These are phyloP conservation scores for Latheticus oryzae DNA, from an alignment of 2,888 invertebrate species.

Conservation along the genomic window DNA sequence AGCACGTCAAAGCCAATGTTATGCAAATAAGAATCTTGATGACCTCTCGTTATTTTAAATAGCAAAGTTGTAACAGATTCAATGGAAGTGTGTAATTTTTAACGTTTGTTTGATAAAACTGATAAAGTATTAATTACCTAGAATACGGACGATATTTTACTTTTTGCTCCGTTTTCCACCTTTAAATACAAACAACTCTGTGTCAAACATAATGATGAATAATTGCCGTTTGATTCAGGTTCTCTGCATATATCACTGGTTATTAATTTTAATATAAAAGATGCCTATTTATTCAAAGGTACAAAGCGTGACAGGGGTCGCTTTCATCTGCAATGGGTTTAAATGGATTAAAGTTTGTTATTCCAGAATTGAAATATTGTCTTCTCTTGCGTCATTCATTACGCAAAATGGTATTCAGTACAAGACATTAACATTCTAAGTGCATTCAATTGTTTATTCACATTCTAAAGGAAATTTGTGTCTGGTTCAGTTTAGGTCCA, in stretches of 20 bases:
- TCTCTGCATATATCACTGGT: slow-evolving; percentile 37
- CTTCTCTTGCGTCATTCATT: slow-evolving; percentile 23
- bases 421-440: slow-evolving; percentile 11
- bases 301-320: slow-evolving; percentile 39
- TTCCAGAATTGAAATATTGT: slow-evolving; percentile 37
- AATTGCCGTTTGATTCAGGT: slow-evolving; percentile 42
- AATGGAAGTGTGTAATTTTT: slow-evolving; percentile 34
- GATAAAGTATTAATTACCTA: slow-evolving; percentile 38
- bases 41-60: slow-evolving; percentile 33
- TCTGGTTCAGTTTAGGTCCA: too few species aligned
- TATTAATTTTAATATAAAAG: slow-evolving; percentile 44
- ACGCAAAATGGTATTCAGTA: slow-evolving; percentile 12
- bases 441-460: slow-evolving; percentile 19
- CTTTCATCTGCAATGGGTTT: slow-evolving; percentile 32
- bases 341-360: slow-evolving; percentile 39
- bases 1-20: slow-evolving; percentile 35
- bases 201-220: slow-evolving; percentile 42
- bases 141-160: slow-evolving; percentile 33
- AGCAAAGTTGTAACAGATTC: slow-evolving; percentile 13
- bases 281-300: slow-evolving; percentile 39
- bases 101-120: slow-evolving; percentile 30
- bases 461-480: too few species aligned
- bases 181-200: slow-evolving; percentile 33
- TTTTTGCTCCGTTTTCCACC: slow-evolving; percentile 37
- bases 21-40: slow-evolving; percentile 34